phyloP scores from a whole-genome alignment of 2,113 vertebrate genomes.

The Boulengeromyrus knoepffleri region DNA sequence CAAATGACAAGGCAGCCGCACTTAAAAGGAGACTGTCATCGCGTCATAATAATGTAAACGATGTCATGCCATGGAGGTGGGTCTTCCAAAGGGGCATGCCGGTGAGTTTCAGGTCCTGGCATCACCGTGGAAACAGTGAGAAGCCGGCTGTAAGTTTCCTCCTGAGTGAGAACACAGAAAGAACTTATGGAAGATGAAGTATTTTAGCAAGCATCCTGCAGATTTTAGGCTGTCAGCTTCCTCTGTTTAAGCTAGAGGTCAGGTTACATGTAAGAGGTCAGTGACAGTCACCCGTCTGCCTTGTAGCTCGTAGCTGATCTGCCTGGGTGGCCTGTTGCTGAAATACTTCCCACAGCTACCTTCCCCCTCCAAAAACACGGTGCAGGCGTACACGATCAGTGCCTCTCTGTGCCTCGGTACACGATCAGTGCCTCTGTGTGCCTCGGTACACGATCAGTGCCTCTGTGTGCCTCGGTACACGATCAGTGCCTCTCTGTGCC shows the following conservation, averaged over 20 bases:
- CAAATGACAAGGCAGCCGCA: background rate
- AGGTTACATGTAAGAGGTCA: background rate
- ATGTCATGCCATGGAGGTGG: background rate
- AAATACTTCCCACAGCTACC: background rate
- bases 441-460: background rate
- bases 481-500: background rate
- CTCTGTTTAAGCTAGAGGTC: background rate
- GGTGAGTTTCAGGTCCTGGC: background rate
- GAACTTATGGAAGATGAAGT: background rate
- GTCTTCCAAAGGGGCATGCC: background rate
- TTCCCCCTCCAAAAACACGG: background rate
- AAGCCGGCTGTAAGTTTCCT: background rate
- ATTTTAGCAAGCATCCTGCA: background rate
- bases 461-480: background rate
- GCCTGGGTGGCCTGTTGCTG: background rate
- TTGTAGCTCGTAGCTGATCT: background rate
- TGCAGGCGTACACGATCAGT: background rate
- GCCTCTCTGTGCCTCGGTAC: background rate
- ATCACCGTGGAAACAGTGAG: background rate
- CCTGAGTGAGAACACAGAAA: background rate
- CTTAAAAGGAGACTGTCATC: background rate
- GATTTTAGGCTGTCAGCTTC: background rate
- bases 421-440: background rate
- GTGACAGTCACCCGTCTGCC: background rate
- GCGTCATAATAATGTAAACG: background rate